These are phyloP conservation scores for Dendrolimus pini DNA, from an alignment of 2,888 invertebrate genomes.

Conservation along the genomic window DNA sequence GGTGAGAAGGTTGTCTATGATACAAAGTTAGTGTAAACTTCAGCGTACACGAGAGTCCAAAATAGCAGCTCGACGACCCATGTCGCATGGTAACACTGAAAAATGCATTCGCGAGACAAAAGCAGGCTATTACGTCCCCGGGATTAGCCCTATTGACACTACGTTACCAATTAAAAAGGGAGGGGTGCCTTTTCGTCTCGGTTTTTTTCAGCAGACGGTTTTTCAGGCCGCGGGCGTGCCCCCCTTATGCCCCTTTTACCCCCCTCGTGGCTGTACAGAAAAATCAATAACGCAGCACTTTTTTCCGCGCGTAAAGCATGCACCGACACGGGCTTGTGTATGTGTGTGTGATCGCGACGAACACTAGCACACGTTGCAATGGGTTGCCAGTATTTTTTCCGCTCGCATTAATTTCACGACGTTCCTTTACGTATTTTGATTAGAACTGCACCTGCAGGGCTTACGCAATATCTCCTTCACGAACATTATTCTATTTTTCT, in stretches of 20 bases:
- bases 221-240: constrained; percentile 72
- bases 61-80: constrained; percentile 9
- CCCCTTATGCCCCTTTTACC: constrained; percentile 29
- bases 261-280: constrained; percentile 67
- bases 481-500: constrained; percentile 12
- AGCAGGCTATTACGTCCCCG: constrained; percentile 65
- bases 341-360: constrained; percentile 44
- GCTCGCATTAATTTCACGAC: constrained; percentile 19
- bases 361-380: constrained; percentile 46
- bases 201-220: constrained; percentile 76
- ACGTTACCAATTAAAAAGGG: constrained; percentile 77
- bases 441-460: constrained; percentile 51
- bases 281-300: constrained; percentile 78
- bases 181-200: constrained; percentile 75
- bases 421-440: constrained; percentile 31
- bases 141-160: constrained; percentile 77
- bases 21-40: background rate
- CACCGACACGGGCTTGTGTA: constrained; percentile 51
- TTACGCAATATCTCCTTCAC: constrained; percentile 30
- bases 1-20: too few species aligned
- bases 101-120: constrained; percentile 71
- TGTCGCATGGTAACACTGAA: constrained; percentile 61
- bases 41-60: background rate
- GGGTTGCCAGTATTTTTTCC: constrained; percentile 61
- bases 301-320: constrained; percentile 78